Evolutionary conservation across 2,797 vertebrate species (phyloP), one percentile per base, ranked within the genome.

Genomic region (Alectoris magna): DNA sequence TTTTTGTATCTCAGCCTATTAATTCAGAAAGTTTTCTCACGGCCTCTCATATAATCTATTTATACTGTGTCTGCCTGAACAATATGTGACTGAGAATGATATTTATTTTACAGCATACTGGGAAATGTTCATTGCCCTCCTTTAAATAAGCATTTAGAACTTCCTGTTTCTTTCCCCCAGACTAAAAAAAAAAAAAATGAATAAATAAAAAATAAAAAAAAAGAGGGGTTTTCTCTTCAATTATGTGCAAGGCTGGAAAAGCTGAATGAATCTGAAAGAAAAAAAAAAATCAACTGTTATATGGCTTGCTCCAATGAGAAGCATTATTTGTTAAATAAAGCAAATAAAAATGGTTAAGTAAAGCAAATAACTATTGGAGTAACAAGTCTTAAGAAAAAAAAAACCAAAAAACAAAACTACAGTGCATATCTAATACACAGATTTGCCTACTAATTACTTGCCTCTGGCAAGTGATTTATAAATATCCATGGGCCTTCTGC

Each of bases 101-200:
- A 84, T 95, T 96, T 94, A 73, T 88, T 95, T 95, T 93, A 62
- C 48, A 82, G 86, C 70, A 64, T 73, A 86, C 48, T 82, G 74
- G 31, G 80, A 87, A 91, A 5, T 0, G 17, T 79, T 93, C 80
- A 82, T 90, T 88, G 77, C 78, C 83, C 49, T 84, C n/a, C 67
- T 78, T 91, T 77, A 96, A 73, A 84, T 44, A 92, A 88, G 7
- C 70, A 53, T 88, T 93, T 86, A 75, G 67, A 76, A 81, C 56
- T 90, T 89, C 66, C 87, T 87, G 62, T 34, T 80, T n/a, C 26
- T 49, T 69, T 10, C 17, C 48, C 55, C 15, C 43, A 34, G 34
- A 34, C 34, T 34, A 34, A 34, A 34, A 34, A 34, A 34, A 34
- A 34, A 34, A 34, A 34, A 34, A 34, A 34, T 34, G 34, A 34